A percentile compares a stretch with the other conserved stretches of the same genome.
These are phyloP conservation scores for Streblospio benedicti DNA, from an alignment of 1,140 invertebrate species.

Conservation along the genomic window DNA sequence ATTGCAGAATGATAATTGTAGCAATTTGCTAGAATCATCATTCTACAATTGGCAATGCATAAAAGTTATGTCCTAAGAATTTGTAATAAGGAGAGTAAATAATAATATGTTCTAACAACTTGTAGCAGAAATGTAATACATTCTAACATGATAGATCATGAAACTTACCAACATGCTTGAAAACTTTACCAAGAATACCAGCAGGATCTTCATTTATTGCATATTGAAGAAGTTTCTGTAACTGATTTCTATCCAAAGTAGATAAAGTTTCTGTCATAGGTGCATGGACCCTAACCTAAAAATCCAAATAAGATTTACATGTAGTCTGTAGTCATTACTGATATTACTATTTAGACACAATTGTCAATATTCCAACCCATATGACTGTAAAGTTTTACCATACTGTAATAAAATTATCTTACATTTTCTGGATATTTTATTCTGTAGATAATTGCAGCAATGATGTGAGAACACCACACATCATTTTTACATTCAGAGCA, in stretches of 20 bases:
- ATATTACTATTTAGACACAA: neutral
- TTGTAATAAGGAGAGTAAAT: no score
- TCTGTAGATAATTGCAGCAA: slow-evolving; percentile 12
- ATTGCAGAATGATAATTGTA: no score
- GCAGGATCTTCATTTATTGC: slow-evolving; percentile 16
- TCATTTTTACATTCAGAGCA: slow-evolving; percentile 13
- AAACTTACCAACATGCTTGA: slow-evolving; percentile 11
- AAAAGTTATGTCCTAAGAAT: no score
- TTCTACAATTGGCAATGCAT: no score
- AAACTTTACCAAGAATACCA: slow-evolving; percentile 13
- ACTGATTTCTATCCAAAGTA: slow-evolving; percentile 6
- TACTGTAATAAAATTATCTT: neutral
- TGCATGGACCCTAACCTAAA: slow-evolving; percentile 13
- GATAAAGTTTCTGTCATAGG: slow-evolving; percentile 13
- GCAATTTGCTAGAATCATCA: no score
- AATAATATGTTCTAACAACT: no score
- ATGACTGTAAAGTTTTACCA: neutral
- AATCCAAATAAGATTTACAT: neutral
- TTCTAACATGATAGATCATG: neutral
- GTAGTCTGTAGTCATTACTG: neutral
- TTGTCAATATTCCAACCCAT: neutral
- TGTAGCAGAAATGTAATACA: no score
- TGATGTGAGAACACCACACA: slow-evolving; percentile 11
- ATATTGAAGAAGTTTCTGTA: slow-evolving; percentile 16
- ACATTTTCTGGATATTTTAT: slow-evolving; percentile 9